A percentile compares a stretch with the other conserved stretches of the same genome.
Evolutionary conservation across 2,888 invertebrate species (phyloP).

Genomic region (Amphipoea oculea): DNA sequence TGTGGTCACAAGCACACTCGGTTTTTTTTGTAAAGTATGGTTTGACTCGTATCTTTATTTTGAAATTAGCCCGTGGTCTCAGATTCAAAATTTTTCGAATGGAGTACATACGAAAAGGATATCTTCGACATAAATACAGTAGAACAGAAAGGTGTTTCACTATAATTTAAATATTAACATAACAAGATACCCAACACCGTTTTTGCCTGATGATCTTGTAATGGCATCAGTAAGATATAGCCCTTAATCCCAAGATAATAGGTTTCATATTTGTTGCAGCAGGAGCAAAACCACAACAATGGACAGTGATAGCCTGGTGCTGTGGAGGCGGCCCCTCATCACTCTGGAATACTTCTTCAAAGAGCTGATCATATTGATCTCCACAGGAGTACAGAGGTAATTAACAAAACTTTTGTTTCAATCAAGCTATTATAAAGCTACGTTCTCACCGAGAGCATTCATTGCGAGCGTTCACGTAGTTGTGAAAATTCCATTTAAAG

Average conservation of each 20-base stretch:
- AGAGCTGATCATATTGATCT: constrained; percentile 92
- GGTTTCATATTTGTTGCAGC: constrained; percentile 59
- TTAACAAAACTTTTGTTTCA: not conserved
- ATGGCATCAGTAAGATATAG: not conserved
- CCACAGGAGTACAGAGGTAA: constrained; percentile 86
- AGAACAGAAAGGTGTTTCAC: not conserved
- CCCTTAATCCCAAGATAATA: not conserved
- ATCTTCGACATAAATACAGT: not conserved
- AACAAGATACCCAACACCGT: not conserved
- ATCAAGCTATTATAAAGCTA: not conserved
- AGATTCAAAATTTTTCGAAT: not conserved
- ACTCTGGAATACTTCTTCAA: constrained; percentile 95
- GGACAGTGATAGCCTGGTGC: constrained; percentile 92
- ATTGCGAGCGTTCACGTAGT: not conserved
- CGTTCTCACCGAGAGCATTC: not conserved
- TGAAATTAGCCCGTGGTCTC: not conserved
- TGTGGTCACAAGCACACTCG: no score
- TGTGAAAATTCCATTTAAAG: not conserved
- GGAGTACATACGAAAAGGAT: not conserved
- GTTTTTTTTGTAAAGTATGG: not conserved
- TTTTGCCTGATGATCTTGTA: not conserved
- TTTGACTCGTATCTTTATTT: not conserved
- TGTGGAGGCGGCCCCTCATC: constrained; percentile 95
- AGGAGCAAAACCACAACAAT: constrained; percentile 80
- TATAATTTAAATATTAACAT: not conserved